Percentiles rank a stretch among this genome's conserved stretches.
phyloP scores from a whole-genome alignment of 2,888 invertebrate genomes.

The Lochmaea crataegi region DNA sequence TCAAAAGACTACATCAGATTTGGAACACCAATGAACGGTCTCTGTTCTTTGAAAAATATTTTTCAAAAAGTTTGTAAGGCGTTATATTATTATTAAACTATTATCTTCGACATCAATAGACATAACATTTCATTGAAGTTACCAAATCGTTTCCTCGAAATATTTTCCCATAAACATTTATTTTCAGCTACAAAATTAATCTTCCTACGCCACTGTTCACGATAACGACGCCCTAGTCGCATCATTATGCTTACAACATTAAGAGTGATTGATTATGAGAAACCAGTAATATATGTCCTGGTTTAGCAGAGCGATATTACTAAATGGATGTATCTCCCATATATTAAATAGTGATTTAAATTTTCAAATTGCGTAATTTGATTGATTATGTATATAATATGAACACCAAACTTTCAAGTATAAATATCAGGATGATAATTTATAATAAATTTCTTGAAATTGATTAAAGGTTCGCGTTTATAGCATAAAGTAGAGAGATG shows the following conservation, averaged over 20 bases:
- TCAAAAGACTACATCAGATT: no score
- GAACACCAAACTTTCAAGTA: neutral
- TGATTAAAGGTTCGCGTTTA: neutral
- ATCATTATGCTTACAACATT: conserved; percentile 34
- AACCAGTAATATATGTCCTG: conserved; percentile 12
- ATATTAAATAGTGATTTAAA: neutral
- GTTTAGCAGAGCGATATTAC: conserved; percentile 1
- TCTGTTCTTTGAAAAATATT: no score
- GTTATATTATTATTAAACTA: no score
- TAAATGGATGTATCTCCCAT: conserved; percentile 6
- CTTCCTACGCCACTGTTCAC: neutral
- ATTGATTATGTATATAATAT: neutral
- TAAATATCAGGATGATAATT: neutral
- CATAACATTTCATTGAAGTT: no score
- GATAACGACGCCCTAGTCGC: conserved; percentile 18
- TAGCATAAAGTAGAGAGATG: neutral
- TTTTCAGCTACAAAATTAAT: neutral
- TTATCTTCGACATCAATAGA: no score
- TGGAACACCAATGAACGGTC: no score
- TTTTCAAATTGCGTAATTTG: neutral
- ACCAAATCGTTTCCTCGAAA: no score
- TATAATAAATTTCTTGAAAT: neutral
- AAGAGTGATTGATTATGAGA: conserved; percentile 37
- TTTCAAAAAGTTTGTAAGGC: no score
- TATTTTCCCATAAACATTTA: no score